Evolutionary conservation across 2,113 vertebrate genomes (phyloP).

Genomic region (Gopherus flavomarginatus): DNA sequence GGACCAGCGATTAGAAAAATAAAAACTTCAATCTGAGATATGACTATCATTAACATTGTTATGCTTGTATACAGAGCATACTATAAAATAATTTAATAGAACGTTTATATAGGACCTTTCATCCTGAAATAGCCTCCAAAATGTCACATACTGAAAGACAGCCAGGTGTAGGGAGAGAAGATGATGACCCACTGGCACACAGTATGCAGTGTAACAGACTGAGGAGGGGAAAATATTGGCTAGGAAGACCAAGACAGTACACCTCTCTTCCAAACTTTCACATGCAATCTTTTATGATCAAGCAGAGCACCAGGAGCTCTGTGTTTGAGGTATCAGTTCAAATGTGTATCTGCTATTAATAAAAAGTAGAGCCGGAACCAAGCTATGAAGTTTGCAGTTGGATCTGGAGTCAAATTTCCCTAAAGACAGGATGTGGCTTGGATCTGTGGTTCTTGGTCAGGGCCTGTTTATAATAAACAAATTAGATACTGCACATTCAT

Average conservation of each 20-base stretch:
- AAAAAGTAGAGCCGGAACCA: background rate
- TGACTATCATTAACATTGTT: background rate
- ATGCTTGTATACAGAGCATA: background rate
- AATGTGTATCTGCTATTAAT: background rate
- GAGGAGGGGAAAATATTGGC: background rate
- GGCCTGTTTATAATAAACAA: background rate
- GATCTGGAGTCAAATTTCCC: background rate
- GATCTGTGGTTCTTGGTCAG: background rate
- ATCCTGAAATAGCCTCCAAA: background rate
- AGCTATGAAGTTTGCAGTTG: background rate
- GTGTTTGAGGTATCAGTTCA: background rate
- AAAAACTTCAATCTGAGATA: background rate
- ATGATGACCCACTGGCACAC: background rate
- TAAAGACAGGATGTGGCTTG: background rate
- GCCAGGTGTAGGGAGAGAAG: background rate
- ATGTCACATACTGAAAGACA: background rate
- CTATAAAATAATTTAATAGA: background rate
- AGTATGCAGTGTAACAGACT: background rate
- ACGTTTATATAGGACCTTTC: background rate
- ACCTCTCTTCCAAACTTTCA: background rate
- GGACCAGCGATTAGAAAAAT: background rate
- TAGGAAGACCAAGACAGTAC: background rate
- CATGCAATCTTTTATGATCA: background rate
- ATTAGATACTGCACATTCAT: background rate
- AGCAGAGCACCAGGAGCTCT: background rate